Evolutionary conservation across 2,797 vertebrate species (phyloP), one percentile per base, ranked within the genome.

Genomic region (Gambusia yucatana): DNA sequence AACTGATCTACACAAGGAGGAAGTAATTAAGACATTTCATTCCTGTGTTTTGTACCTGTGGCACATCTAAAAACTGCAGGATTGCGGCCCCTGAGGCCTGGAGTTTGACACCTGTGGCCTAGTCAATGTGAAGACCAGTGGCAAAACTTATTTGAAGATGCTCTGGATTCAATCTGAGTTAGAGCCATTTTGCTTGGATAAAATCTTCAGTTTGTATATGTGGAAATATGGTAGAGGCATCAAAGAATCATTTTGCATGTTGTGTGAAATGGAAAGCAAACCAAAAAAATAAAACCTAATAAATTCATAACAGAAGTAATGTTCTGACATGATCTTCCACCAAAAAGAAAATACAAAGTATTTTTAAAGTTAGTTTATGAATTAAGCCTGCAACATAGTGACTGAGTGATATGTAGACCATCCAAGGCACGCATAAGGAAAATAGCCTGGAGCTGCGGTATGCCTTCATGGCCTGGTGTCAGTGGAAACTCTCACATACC

Each of bases 401-500:
- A 78, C 61, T 33, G 39, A 72, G n/a, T 36, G 61, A 75, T 43
- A 75, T 52, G 70, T 39, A 72, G 10, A 72, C 52, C 13, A 73
- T 72, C 46, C 84, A 57, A 78, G 39, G 73, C 73, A 75, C 81
- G 83, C 1, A 2, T 57, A 20, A 67, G 76, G 57, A 65, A 63
- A 17, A 16, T n/a, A n/a, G 48, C 9, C 36, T 50, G 84, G 22
- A 83, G n/a, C 52, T 25, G 59, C 83, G 65, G 75, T 39, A 16
- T 25, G 46, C 75, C 84, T 84, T 80, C 48, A 83, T 36, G 46
- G 16, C 11, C 1, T 2, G 52, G 50, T 36, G 73, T 76, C 63
- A 67, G 63, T 77, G 59, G 80, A 86, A 86, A 83, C 75, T 75
- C 76, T 75, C 48, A 63, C 78, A 85, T 61, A 71, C 46, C 57